Percentiles rank a stretch among this genome's conserved stretches.
Evolutionary conservation across 2,797 vertebrate genomes (phyloP).

Genomic region (Morus bassanus): DNA sequence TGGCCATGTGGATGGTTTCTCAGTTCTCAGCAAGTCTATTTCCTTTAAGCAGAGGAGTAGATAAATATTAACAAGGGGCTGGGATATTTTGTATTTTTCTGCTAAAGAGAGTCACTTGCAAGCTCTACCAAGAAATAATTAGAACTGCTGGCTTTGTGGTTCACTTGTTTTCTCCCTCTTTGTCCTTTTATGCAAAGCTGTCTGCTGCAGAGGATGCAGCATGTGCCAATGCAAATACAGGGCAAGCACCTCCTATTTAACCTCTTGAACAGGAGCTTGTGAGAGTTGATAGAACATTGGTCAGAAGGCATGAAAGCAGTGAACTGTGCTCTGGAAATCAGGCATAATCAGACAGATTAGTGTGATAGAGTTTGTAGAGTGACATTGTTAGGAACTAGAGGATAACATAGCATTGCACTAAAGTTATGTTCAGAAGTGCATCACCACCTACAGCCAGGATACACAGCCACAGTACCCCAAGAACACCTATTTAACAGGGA

Average conservation of each 20-base stretch:
- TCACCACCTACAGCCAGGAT: neutral
- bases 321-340: neutral
- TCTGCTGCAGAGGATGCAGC: neutral
- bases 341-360: neutral
- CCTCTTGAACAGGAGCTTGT: neutral
- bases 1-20: neutral
- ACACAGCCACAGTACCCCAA: neutral
- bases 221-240: neutral
- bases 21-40: neutral
- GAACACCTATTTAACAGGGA: neutral
- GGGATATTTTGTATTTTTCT: conserved; percentile 11
- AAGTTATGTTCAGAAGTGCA: neutral
- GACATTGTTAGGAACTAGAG: neutral
- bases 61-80: neutral
- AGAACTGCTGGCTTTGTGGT: conserved; percentile 21
- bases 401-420: neutral
- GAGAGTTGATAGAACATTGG: neutral
- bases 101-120: neutral
- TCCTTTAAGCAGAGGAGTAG: neutral
- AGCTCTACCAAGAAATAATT: conserved; percentile 4
- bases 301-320: neutral
- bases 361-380: neutral
- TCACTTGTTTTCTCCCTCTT: conserved; percentile 7
- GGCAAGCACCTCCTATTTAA: neutral
- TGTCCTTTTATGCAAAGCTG: neutral